Base-by-base conservation (phyloP, 2,888 invertebrate species). In the Elmis aenea region DNA sequence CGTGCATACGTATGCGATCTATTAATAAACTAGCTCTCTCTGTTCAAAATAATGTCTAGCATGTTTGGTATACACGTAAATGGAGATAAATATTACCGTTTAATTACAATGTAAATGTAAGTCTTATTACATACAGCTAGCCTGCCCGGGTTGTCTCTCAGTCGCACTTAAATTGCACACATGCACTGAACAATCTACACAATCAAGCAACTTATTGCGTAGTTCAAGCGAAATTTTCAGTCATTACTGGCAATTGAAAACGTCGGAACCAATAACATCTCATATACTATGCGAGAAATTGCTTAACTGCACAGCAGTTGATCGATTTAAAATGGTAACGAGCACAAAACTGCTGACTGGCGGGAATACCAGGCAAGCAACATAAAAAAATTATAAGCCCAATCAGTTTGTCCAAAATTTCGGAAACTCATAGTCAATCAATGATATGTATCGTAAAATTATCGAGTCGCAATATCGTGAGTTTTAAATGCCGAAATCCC, bases 111-210 rank as follows among this genome's bases (percentile, higher is more conserved):
- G n/a, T n/a, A n/a, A n/a, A n/a, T n/a, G n/a, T 32, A 42, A 42
- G 42, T 42, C 42, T 42, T 46, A 45, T 48, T 51, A 48, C 61
- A 61, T 61, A 63, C 63, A 67, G 61, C 67, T 66, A 67, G 68
- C 67, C 69, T 69, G 68, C 69, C 69, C 69, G 67, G 64, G 67
- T 66, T 67, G 67, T 66, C 67, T 68, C 67, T 62, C 66, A 66
- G 63, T 63, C 67, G 61, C 62, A 55, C 65, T n/a, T n/a, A n/a
- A n/a, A 48, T 52, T 44, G 51, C 64, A 66, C 56, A 55, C 66
- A 61, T 57, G 57, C 62, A 54, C 36, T 42, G 46, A 40, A 51
- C 54, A 51, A 51, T 30, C 40, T 30, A 33, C 33, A 36, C 33
- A 33, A 26, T 18, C 31, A 33, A 16, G 20, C 30, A 41, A 41